Percentiles rank a stretch among this genome's conserved stretches.
These are phyloP conservation scores for Drosophila meridionalis DNA, from an alignment of 2,888 invertebrate genomes.

Conservation along the genomic window DNA sequence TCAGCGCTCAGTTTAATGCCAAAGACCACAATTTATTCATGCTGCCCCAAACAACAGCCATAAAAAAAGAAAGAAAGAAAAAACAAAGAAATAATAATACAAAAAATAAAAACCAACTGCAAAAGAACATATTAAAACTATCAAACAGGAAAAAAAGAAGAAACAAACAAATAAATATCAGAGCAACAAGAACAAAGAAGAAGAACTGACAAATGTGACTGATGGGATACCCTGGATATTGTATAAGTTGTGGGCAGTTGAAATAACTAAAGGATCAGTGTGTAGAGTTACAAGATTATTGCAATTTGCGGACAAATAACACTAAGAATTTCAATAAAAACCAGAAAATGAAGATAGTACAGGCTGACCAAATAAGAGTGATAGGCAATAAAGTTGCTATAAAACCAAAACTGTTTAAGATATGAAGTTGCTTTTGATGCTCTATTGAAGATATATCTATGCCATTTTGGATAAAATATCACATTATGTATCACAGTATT, in stretches of 20 bases:
- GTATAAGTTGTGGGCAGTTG: background rate
- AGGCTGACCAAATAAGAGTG: background rate
- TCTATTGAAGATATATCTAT: background rate
- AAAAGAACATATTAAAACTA: conserved; percentile 14
- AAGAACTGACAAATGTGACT: background rate
- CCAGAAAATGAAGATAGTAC: background rate
- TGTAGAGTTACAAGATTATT: background rate
- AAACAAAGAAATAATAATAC: conserved; percentile 10
- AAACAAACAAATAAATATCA: conserved; percentile 1
- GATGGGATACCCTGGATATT: background rate
- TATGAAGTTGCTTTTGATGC: no score
- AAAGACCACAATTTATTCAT: conserved; percentile 62
- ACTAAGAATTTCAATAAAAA: background rate
- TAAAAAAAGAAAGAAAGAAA: background rate
- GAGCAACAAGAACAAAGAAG: background rate
- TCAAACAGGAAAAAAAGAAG: conserved; percentile 1
- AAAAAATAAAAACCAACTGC: conserved; percentile 6
- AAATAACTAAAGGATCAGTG: background rate
- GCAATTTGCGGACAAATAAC: no score
- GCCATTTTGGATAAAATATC: background rate
- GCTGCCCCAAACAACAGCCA: conserved; percentile 26
- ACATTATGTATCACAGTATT: no score
- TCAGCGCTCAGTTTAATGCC: conserved; percentile 58
- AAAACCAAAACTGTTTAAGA: background rate
- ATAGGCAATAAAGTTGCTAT: background rate